These are phyloP conservation scores for Drosophila melanosoma DNA, from an alignment of 2,888 invertebrate genomes.

Conservation along the genomic window DNA sequence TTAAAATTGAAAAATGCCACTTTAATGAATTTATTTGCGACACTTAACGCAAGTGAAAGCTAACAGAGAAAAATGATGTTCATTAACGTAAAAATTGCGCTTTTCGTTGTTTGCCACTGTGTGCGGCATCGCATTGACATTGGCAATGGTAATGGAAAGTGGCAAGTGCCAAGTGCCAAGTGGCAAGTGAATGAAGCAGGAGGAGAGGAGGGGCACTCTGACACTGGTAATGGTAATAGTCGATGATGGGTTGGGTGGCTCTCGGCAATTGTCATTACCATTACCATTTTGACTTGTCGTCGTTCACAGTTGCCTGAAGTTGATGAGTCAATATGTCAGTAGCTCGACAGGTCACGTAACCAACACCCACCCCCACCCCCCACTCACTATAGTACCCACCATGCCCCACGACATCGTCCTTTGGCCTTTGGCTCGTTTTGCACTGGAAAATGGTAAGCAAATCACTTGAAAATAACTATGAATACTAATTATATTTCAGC, in stretches of 20 bases:
- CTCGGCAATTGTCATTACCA: conserved; percentile 72
- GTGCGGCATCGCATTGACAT: conserved; percentile 41
- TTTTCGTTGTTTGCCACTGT: conserved; percentile 48
- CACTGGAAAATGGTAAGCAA: conserved; percentile 8
- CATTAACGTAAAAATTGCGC: conserved; percentile 78
- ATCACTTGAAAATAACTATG: conserved; percentile 35
- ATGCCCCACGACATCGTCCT: conserved; percentile 1
- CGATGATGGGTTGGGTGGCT: conserved; percentile 30
- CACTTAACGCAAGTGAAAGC: conserved; percentile 77
- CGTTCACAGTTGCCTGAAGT: conserved; percentile 63
- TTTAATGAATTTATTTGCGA: conserved; percentile 81
- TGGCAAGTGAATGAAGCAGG: background rate
- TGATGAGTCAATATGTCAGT: conserved; percentile 79
- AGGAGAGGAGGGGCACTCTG: background rate
- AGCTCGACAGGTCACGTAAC: conserved; percentile 72
- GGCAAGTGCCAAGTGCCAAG: conserved; percentile 18
- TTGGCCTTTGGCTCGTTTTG: background rate
- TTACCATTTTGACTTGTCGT: conserved; percentile 70
- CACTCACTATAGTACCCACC: background rate
- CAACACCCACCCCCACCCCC: conserved; percentile 12
- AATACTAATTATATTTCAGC: conserved; percentile 10
- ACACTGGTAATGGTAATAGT: conserved; percentile 18
- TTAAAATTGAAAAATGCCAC: conserved; percentile 81
- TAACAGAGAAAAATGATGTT: conserved; percentile 80
- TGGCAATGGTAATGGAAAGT: conserved; percentile 24